Evolutionary conservation across 1,140 invertebrate genomes (phyloP).

Genomic region (Drosophila nebulosa): DNA sequence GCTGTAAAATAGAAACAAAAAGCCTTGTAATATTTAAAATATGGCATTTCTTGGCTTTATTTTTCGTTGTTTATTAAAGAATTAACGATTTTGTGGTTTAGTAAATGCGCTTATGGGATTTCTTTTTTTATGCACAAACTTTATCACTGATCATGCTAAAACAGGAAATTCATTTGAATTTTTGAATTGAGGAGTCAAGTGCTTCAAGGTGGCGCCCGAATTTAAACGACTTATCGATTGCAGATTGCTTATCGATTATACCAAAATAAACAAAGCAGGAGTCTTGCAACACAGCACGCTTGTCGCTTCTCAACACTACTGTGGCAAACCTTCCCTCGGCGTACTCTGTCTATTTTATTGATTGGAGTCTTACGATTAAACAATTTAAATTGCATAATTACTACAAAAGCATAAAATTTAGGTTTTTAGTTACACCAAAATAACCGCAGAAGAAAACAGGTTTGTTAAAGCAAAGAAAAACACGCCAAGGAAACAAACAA

Average conservation of each 20-base stretch:
- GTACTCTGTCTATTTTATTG: not conserved
- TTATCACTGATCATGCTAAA: not conserved
- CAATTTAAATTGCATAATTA: not conserved
- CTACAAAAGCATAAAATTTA: not conserved
- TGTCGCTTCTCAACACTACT: not conserved
- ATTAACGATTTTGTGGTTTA: slow-evolving; percentile 50
- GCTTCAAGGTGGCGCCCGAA: not conserved
- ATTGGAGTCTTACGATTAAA: not conserved
- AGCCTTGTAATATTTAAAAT: slow-evolving; percentile 43
- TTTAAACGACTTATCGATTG: not conserved
- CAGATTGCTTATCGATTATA: not conserved
- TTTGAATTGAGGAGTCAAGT: too few relatives aligned
- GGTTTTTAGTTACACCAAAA: not conserved
- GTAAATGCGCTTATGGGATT: not conserved
- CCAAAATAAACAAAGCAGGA: not conserved
- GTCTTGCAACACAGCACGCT: not conserved
- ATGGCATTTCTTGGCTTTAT: slow-evolving; percentile 27
- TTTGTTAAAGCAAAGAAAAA: not conserved
- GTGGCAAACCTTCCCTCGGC: not conserved
- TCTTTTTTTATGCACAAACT: not conserved
- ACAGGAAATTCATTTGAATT: not conserved
- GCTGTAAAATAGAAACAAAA: slow-evolving; percentile 29
- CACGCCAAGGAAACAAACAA: not conserved
- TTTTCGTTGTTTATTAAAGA: slow-evolving; percentile 52
- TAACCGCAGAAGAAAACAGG: not conserved